Conservation (phyloP, 2,113 vertebrate genomes). For the Numenius arquata region DNA sequence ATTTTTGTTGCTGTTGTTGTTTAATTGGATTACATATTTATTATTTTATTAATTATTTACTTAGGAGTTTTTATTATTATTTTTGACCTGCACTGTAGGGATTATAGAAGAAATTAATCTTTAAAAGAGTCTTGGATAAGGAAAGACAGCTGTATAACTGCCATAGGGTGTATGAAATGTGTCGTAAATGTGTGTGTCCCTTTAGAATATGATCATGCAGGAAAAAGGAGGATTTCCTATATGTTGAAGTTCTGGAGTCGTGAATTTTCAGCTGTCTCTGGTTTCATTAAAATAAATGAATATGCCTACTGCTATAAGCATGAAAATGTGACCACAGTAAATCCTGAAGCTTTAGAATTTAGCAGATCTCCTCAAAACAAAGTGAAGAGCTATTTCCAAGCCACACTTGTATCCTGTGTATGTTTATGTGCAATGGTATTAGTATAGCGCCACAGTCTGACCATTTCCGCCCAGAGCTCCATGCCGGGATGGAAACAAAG, state of each 20-base stretch:
- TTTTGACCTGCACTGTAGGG: not conserved
- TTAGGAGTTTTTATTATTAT: not conserved
- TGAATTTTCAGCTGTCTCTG: not conserved
- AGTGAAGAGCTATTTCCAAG: not conserved
- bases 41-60: conserved; percentile 52
- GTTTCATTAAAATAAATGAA: not conserved
- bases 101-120: conserved; percentile 23
- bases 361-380: not conserved
- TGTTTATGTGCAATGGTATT: not conserved
- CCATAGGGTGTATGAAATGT: not conserved
- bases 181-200: not conserved
- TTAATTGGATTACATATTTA: conserved; percentile 32
- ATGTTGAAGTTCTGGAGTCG: not conserved
- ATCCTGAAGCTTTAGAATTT: not conserved
- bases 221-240: not conserved
- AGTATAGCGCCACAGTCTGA: not conserved
- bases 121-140: not conserved
- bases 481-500: not conserved
- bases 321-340: not conserved
- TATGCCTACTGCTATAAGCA: not conserved
- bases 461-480: not conserved
- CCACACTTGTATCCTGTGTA: not conserved
- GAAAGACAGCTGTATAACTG: conserved; percentile 1
- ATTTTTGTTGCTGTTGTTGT: not conserved
- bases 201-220: not conserved